phyloP scores from a whole-genome alignment of 2,888 invertebrate genomes.

The Ophioninae sp. region DNA sequence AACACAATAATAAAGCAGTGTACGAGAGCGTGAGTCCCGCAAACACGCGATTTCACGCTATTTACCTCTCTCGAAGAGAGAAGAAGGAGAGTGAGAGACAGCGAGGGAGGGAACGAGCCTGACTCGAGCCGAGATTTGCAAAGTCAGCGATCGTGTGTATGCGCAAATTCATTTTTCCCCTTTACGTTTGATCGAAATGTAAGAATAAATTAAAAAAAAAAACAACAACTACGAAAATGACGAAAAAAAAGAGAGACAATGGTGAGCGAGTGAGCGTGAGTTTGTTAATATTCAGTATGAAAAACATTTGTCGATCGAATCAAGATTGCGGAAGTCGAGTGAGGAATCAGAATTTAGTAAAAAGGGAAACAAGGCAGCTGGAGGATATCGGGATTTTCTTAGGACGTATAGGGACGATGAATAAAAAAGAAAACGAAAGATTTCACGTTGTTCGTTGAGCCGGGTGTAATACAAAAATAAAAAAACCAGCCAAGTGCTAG shows the following conservation, averaged over 20 bases:
- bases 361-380: background rate
- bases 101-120: slow-evolving; percentile 28
- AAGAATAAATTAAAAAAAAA: no score
- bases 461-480: no score
- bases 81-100: slow-evolving; percentile 14
- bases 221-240: no score
- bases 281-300: background rate
- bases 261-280: background rate
- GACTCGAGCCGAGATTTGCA: slow-evolving; percentile 41
- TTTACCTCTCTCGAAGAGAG: slow-evolving; percentile 27
- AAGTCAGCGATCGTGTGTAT: slow-evolving; percentile 40
- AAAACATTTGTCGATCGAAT: background rate
- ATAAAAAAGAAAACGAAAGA: background rate
- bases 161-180: slow-evolving; percentile 2
- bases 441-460: no score
- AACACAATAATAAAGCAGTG: slow-evolving; percentile 54
- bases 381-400: background rate
- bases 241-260: background rate
- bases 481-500: no score
- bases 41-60: slow-evolving; percentile 55
- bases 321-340: background rate
- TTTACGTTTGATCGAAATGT: slow-evolving; percentile 4
- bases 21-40: slow-evolving; percentile 41
- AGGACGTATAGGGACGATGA: background rate
- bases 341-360: background rate